phyloP scores from a whole-genome alignment of 2,888 invertebrate genomes.

The Nomada flava region DNA sequence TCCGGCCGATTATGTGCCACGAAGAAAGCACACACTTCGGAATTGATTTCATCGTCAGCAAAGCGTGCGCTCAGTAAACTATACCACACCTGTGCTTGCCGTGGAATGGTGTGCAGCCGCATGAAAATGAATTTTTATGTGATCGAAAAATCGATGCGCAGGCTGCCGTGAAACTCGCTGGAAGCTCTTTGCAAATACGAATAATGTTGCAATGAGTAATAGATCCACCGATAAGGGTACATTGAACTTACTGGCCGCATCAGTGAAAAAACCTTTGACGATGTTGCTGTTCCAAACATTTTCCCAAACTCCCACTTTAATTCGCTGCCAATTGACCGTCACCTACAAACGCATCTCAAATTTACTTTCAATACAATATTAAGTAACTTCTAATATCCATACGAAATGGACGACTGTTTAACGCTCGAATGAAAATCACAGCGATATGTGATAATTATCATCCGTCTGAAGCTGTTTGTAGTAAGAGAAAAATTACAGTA shows the following conservation, averaged over 20 bases:
- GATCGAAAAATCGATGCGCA: conserved; percentile 60
- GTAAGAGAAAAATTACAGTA: neutral
- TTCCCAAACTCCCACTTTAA: neutral
- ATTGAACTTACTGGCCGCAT: conserved; percentile 38
- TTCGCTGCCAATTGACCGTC: too few relatives aligned
- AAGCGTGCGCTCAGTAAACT: conserved; percentile 50
- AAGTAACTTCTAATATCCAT: too few relatives aligned
- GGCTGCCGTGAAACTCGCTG: conserved; percentile 47
- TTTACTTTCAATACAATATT: too few relatives aligned
- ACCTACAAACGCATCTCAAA: too few relatives aligned
- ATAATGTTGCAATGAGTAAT: conserved; percentile 44
- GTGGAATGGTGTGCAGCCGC: conserved; percentile 36
- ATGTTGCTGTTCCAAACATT: conserved; percentile 1
- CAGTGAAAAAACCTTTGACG: conserved; percentile 29
- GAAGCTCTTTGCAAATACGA: conserved; percentile 54
- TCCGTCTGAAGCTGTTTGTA: neutral
- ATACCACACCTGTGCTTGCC: conserved; percentile 43
- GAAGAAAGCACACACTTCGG: conserved; percentile 74
- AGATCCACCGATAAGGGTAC: conserved; percentile 45
- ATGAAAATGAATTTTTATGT: conserved; percentile 58
- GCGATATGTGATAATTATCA: too few relatives aligned
- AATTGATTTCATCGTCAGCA: conserved; percentile 77
- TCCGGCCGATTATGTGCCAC: conserved; percentile 73
- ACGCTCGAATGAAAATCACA: too few relatives aligned
- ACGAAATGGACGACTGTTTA: too few relatives aligned